Evolutionary conservation across 2,797 vertebrate genomes (phyloP).

Genomic region (Neosilurus hyrtlii): DNA sequence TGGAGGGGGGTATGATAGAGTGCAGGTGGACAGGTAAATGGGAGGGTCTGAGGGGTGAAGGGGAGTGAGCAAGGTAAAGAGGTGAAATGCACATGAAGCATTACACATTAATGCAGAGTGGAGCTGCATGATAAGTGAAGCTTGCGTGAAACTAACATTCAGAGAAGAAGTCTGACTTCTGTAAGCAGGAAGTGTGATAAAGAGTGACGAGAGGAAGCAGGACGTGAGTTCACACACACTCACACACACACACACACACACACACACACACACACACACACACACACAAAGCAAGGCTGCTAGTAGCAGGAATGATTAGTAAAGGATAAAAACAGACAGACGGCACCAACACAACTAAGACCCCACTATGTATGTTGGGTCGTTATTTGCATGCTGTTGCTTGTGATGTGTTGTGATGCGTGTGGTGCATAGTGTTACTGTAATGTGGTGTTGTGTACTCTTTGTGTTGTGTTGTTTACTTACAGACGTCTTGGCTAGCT

Average conservation of each 20-base stretch:
- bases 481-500: slow-evolving; percentile 70
- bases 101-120: slow-evolving; percentile 8
- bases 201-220: background rate
- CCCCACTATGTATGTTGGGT: background rate
- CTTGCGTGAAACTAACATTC: background rate
- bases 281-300: background rate
- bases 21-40: background rate
- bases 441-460: too few relatives aligned
- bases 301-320: background rate
- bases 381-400: too few relatives aligned
- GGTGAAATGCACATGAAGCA: slow-evolving; percentile 13
- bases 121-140: background rate
- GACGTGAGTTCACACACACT: background rate
- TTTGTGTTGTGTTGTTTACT: slow-evolving; percentile 77
- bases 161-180: background rate
- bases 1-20: background rate
- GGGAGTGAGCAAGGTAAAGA: background rate
- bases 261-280: background rate
- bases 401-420: too few relatives aligned
- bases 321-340: background rate
- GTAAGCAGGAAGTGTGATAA: slow-evolving; percentile 10
- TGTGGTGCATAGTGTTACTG: too few relatives aligned
- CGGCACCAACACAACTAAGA: background rate
- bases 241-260: slow-evolving; percentile 3
- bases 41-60: background rate